phyloP scores from a whole-genome alignment of 2,888 invertebrate genomes.

The Pollenia amentaria region DNA sequence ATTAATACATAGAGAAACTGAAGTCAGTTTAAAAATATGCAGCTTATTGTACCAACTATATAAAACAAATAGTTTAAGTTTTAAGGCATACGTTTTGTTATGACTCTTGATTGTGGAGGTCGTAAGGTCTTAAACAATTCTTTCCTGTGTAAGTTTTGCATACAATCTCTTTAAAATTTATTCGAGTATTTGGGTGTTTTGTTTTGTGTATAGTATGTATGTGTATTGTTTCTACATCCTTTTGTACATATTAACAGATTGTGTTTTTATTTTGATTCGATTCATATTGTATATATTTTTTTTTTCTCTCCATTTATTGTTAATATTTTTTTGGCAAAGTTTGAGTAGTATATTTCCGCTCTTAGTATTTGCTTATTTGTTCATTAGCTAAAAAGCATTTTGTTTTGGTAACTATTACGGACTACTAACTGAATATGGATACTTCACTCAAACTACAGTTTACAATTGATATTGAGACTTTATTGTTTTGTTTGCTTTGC shows the following conservation, averaged over 20 bases:
- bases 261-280: constrained; percentile 19
- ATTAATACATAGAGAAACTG: too few species aligned
- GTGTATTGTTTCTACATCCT: constrained; percentile 11
- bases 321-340: background rate
- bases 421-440: constrained; percentile 24
- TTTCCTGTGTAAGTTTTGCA: background rate
- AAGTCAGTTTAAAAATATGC: too few species aligned
- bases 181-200: background rate
- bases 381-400: constrained; percentile 68
- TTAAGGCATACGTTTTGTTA: background rate
- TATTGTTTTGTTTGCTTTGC: constrained; percentile 58
- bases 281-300: constrained; percentile 23
- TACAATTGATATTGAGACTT: constrained; percentile 55
- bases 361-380: constrained; percentile 58
- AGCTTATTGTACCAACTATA: too few species aligned
- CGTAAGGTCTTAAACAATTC: background rate
- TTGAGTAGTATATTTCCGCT: constrained; percentile 48
- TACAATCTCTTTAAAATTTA: background rate
- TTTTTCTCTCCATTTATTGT: background rate
- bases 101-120: background rate
- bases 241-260: constrained; percentile 48
- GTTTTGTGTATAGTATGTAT: background rate
- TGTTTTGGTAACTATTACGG: constrained; percentile 34
- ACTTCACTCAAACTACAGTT: constrained; percentile 33
- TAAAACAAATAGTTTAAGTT: background rate